These are phyloP conservation scores for Felis chaus DNA, from an alignment of 2,113 vertebrate species.

Conservation along the genomic window DNA sequence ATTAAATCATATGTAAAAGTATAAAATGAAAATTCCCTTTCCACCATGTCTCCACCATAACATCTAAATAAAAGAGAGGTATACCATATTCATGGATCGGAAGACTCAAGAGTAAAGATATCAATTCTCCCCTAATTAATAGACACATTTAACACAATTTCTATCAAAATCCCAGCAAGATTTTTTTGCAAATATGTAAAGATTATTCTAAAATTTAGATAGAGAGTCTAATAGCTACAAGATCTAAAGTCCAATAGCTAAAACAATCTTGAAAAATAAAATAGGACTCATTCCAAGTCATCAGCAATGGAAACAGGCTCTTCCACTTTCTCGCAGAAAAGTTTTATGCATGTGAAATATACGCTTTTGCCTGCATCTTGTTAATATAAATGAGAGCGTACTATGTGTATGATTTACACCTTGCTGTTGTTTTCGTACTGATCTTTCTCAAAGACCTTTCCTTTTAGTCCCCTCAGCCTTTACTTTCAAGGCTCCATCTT, in stretches of 20 bases:
- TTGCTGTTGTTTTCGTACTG: not conserved
- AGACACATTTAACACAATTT: no score
- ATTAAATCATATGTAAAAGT: not conserved
- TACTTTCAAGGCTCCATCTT: not conserved
- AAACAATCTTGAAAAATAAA: no score
- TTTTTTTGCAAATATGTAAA: no score
- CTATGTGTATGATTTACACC: not conserved
- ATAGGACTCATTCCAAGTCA: no score
- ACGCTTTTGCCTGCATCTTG: not conserved
- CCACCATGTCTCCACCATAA: rapidly evolving
- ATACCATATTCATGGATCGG: no score
- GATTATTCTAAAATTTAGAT: no score
- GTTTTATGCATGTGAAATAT: rapidly evolving
- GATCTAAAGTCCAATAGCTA: no score
- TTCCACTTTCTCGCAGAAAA: not conserved
- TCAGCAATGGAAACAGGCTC: not conserved
- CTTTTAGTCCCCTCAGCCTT: not conserved
- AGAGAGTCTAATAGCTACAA: no score
- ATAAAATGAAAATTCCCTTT: not conserved
- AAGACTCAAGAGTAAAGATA: no score
- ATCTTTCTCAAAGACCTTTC: not conserved
- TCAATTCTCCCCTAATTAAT: no score
- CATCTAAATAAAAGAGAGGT: no score
- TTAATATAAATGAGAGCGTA: not conserved
- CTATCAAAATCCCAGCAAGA: no score